Evolutionary conservation across 2,888 invertebrate species (phyloP), one percentile per base, ranked within the genome.

Genomic region (Drosophila pegasa): DNA sequence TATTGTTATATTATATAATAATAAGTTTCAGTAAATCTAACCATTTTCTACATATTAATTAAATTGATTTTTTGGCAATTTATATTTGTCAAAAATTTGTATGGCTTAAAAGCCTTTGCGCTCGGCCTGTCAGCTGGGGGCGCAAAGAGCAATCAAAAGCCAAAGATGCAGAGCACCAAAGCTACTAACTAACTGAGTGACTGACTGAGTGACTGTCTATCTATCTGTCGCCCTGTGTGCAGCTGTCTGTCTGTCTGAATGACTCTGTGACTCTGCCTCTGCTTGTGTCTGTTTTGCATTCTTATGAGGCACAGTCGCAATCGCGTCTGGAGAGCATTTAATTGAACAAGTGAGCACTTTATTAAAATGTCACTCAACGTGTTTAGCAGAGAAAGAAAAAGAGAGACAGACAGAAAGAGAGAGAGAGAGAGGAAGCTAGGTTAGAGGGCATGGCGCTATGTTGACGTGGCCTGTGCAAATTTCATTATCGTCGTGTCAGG

Each of bases 261-360:
- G 57, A 43, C 54, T 54, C 50, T 55, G 25, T 51, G 55, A 51
- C 35, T 63, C 20, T 51, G 38, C 45, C 38, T 27, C 62, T 38
- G 33, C 70, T 40, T 54, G 33, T 63, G 70, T 76, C 75, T 78
- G 43, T 69, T 76, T 73, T 76, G 65, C 70, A 76, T 74, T 74
- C 74, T 78, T 77, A 74, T 64, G 50, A 54, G 68, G 57, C 50
- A 35, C 33, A 59, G 9, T 56, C 52, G 40, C 55, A 41, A 20
- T 43, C 40, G 52, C 57, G 60, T 45, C 65, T 81, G 66, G 41
- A 52, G 67, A 58, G 61, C 70, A 72, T 83, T 86, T 85, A 85
- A 85, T 88, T 85, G 84, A 85, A 85, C 87, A 78, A 88, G 76
- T 86, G 84, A 85, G 80, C 84, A 88, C 84, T 88, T 88, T 87